Base-by-base conservation (phyloP, 2,888 invertebrate species). In the Craniophora ligustri region DNA sequence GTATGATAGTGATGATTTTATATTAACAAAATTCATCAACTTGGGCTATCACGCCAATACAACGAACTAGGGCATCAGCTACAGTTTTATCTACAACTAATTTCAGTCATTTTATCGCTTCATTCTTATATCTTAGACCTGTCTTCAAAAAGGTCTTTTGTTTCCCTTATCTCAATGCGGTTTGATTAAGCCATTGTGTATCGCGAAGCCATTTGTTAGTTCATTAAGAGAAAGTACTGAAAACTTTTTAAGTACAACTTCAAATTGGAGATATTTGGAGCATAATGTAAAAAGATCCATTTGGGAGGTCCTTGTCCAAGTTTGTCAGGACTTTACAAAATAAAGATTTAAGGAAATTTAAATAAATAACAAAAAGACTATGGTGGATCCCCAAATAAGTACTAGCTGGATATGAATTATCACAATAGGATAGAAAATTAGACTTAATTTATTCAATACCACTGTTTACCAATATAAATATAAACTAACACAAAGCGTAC, bases 151-250 rank as follows among this genome's bases (percentile, higher is more conserved):
- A 68, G 79, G 79, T 76, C 88, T 82, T 85, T 88, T 87, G 87
- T 88, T 81, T 84, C 82, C 83, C 79, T 87, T 88, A 89, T 89
- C 89, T 85, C 84, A 86, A 86, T 85, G 84, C 80, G 83, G 86
- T 85, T 87, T 88, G 86, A 88, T 88, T 85, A 87, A 88, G 84
- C 81, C 83, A 87, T 87, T 88, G 87, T 88, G 80, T 87, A 87
- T 86, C 79, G 82, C 75, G 78, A 82, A 84, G 80, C 82, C 86
- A 85, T 88, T 87, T 84, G 85, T 88, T 84, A 85, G 79, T 81
- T 85, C 84, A 85, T 86, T 87, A 80, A 72, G 65, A 72, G 68
- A 73, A 70, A 66, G 65, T 67, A 50, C 67, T 69, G 55, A 10
- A 62, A 72, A 75, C 45, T 75, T 72, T 72, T 72, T 66, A n/a